These are phyloP conservation scores for Dryobates pubescens DNA, from an alignment of 2,797 vertebrate genomes.

Conservation along the genomic window DNA sequence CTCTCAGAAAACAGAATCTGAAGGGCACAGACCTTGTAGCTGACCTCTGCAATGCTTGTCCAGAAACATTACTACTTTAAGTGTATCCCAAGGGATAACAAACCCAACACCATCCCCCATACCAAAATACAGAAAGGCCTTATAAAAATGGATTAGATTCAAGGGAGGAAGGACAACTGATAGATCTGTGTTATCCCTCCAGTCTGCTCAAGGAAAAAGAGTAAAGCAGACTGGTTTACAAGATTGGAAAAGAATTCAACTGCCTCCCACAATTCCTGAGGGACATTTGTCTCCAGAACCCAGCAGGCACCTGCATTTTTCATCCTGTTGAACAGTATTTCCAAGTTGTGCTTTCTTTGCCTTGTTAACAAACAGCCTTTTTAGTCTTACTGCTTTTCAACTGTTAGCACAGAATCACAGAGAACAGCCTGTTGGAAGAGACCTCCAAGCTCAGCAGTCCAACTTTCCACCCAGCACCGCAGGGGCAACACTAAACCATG, in stretches of 20 bases:
- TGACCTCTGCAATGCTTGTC: neutral
- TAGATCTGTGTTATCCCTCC: neutral
- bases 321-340: neutral
- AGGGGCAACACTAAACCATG: too few species aligned
- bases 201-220: neutral
- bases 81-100: neutral
- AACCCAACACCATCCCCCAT: neutral
- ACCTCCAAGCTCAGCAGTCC: too few species aligned
- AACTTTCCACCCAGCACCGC: too few species aligned
- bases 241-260: slow-evolving; percentile 28
- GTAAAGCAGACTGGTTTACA: slow-evolving; percentile 1
- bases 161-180: neutral
- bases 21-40: neutral
- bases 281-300: slow-evolving; percentile 20
- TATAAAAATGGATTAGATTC: neutral
- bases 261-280: slow-evolving; percentile 37
- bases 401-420: neutral
- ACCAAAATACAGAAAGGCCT: neutral
- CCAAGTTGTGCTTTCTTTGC: neutral
- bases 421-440: too few species aligned
- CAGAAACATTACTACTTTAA: neutral
- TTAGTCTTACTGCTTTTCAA: neutral
- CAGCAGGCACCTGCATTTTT: slow-evolving; percentile 14
- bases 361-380: neutral
- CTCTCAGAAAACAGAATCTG: neutral